phyloP scores from a whole-genome alignment of 1,140 invertebrate genomes.

The Zophobas morio region DNA sequence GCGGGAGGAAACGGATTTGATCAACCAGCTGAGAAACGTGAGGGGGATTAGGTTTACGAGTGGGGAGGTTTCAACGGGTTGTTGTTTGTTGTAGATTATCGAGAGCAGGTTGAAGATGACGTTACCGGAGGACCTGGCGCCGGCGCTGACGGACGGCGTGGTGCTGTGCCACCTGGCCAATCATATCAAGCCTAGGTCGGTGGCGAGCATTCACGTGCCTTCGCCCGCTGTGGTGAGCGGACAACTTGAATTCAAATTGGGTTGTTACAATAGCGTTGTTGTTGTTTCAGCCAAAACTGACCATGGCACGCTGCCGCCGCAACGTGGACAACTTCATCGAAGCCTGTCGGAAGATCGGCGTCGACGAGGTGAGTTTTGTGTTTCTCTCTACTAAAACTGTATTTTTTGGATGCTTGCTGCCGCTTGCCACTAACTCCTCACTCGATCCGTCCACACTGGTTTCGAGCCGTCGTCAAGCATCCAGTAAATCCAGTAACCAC shows the following conservation, averaged over 20 bases:
- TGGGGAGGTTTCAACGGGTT: slow-evolving; percentile 9
- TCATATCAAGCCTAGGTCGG: slow-evolving; percentile 89
- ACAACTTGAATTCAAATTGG: too few relatives aligned
- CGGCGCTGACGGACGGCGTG: slow-evolving; percentile 90
- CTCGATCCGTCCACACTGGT: not conserved
- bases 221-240: slow-evolving; percentile 90
- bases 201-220: slow-evolving; percentile 94
- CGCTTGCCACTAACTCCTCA: slow-evolving; percentile 32
- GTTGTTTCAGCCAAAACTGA: slow-evolving; percentile 87
- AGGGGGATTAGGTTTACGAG: not conserved
- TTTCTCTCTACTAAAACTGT: slow-evolving; percentile 22
- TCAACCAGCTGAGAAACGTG: slow-evolving; percentile 88
- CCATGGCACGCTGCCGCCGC: slow-evolving; percentile 91
- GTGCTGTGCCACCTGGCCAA: slow-evolving; percentile 95
- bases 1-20: slow-evolving; percentile 89
- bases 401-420: slow-evolving; percentile 46
- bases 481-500: slow-evolving; percentile 43
- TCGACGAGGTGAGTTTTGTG: slow-evolving; percentile 88
- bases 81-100: slow-evolving; percentile 80
- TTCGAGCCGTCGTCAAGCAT: slow-evolving; percentile 24
- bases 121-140: slow-evolving; percentile 88
- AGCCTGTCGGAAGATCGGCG: slow-evolving; percentile 93
- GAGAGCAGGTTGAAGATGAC: slow-evolving; percentile 91
- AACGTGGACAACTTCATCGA: slow-evolving; percentile 97
- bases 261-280: not conserved